Evolutionary conservation across 2,888 invertebrate species (phyloP).

Genomic region (Thera obeliscata): DNA sequence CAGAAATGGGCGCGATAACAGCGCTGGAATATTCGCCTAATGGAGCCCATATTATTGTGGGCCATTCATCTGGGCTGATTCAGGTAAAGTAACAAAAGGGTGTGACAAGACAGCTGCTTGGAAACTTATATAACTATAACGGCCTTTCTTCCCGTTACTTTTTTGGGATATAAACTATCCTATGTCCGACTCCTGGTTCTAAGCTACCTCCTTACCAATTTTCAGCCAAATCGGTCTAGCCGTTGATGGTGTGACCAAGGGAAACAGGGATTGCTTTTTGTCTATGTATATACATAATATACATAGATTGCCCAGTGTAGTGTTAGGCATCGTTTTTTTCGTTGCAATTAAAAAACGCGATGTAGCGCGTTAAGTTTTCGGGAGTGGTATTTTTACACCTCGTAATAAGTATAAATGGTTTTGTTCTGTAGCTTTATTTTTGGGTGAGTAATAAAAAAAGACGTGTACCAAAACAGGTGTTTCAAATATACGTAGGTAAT

Average conservation of each 20-base stretch:
- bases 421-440: constrained; percentile 9
- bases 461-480: constrained; percentile 14
- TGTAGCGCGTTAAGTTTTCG: background rate
- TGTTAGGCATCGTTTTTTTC: too few relatives aligned
- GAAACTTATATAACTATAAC: background rate
- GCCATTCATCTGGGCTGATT: constrained; percentile 78
- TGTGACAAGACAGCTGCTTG: background rate
- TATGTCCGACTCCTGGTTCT: too few relatives aligned
- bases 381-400: background rate
- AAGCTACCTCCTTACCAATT: too few relatives aligned
- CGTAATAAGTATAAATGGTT: background rate
- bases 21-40: constrained; percentile 71
- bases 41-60: constrained; percentile 70
- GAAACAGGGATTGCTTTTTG: too few relatives aligned
- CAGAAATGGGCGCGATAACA: constrained; percentile 66
- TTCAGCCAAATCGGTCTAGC: too few relatives aligned
- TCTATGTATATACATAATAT: too few relatives aligned
- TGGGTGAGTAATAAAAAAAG: constrained; percentile 7
- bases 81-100: constrained; percentile 62
- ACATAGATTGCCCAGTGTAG: too few relatives aligned
- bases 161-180: too few relatives aligned
- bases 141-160: background rate
- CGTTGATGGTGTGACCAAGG: too few relatives aligned
- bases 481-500: constrained; percentile 16
- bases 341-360: too few relatives aligned